Conservation (phyloP, 2,888 invertebrate species). For the Bedellia somnulentella region DNA sequence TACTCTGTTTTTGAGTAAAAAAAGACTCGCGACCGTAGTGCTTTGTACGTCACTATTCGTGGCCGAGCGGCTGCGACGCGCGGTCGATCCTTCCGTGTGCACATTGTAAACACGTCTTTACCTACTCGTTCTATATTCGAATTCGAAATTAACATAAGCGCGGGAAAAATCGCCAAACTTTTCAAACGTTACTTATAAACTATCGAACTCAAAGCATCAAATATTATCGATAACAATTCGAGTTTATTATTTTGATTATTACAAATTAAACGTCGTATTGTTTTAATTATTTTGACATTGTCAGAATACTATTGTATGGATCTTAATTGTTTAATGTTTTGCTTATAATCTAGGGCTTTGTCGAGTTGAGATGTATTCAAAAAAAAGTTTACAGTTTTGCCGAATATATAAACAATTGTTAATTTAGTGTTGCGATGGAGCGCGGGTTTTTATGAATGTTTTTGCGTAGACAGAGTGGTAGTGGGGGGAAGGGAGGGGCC, state of each 20-base stretch:
- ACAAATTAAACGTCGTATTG: conserved; percentile 44
- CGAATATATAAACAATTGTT: conserved; percentile 42
- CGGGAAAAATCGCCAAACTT: conserved; percentile 34
- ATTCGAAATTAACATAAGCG: conserved; percentile 32
- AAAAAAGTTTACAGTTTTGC: conserved; percentile 39
- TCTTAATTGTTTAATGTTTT: conserved; percentile 44
- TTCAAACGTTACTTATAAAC: conserved; percentile 16
- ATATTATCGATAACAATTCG: conserved; percentile 25
- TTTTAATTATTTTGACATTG: conserved; percentile 49
- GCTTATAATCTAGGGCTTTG: conserved; percentile 25
- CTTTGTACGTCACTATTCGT: conserved; percentile 31
- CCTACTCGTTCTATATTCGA: no score
- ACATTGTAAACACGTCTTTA: conserved; percentile 16
- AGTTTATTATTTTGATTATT: conserved; percentile 46
- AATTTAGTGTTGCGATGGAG: conserved; percentile 48
- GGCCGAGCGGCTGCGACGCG: conserved; percentile 40
- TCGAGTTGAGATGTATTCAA: no score
- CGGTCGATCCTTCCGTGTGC: conserved; percentile 41
- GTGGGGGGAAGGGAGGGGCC: conserved; percentile 56
- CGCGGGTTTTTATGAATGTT: conserved; percentile 53
- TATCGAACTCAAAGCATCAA: conserved; percentile 9
- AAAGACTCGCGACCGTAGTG: conserved; percentile 27
- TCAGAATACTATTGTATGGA: conserved; percentile 43
- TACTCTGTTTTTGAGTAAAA: conserved; percentile 44
- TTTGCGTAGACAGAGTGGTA: conserved; percentile 38